A percentile compares a stretch with the other conserved stretches of the same genome.
These are phyloP conservation scores for Melolontha melolontha DNA, from an alignment of 2,888 invertebrate species.

Conservation along the genomic window DNA sequence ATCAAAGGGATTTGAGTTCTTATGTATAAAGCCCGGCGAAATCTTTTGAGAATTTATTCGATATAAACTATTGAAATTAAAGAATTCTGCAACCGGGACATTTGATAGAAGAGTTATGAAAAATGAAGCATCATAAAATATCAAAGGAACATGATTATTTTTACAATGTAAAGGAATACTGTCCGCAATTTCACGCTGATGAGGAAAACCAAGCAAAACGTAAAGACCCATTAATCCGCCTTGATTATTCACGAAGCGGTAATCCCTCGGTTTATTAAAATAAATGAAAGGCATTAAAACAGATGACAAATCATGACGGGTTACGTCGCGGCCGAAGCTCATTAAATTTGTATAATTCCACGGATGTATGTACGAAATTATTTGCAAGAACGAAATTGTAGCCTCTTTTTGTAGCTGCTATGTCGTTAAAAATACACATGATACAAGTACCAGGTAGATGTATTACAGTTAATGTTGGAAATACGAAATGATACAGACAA, in stretches of 20 bases:
- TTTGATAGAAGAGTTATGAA: neutral
- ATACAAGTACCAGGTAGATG: no score
- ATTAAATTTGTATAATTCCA: slow-evolving; percentile 10
- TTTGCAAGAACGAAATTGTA: neutral
- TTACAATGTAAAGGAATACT: neutral
- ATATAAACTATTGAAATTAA: no score
- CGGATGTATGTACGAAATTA: neutral
- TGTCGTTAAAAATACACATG: no score
- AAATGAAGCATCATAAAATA: slow-evolving; percentile 1
- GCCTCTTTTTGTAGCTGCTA: neutral
- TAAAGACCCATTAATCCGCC: slow-evolving; percentile 15
- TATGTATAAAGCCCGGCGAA: no score
- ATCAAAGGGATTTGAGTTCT: no score
- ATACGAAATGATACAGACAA: no score
- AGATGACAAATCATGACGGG: slow-evolving; percentile 34
- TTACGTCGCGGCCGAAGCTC: neutral
- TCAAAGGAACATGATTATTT: slow-evolving; percentile 3
- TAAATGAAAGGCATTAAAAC: slow-evolving; percentile 41
- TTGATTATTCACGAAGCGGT: slow-evolving; percentile 16
- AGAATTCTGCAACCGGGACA: no score
- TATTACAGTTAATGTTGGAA: no score
- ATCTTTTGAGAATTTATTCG: no score
- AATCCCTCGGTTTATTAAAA: slow-evolving; percentile 41
- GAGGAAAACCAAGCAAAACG: slow-evolving; percentile 3
- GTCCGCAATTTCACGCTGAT: neutral